These are phyloP conservation scores for Falco rusticolus DNA, from an alignment of 2,797 vertebrate genomes.

Conservation along the genomic window DNA sequence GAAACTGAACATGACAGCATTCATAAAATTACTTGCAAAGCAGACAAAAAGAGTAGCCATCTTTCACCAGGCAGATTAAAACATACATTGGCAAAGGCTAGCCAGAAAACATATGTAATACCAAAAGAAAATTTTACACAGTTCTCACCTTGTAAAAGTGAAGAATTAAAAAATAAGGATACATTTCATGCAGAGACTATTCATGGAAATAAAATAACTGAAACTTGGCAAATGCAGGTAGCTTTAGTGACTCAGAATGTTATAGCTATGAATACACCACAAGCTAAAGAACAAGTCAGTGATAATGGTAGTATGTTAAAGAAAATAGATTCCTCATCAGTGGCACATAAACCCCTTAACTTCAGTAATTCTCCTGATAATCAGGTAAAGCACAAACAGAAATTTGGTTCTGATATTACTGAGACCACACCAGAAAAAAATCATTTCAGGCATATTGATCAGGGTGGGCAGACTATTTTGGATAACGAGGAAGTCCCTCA, in stretches of 20 bases:
- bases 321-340: neutral
- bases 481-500: neutral
- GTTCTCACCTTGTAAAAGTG: neutral
- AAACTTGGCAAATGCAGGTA: neutral
- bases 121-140: neutral
- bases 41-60: neutral
- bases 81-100: slow-evolving; percentile 10
- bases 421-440: neutral
- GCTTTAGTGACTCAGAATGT: neutral
- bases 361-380: neutral
- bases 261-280: neutral
- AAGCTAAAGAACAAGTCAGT: neutral
- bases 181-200: neutral
- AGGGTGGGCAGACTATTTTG: neutral
- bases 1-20: neutral
- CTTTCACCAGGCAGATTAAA: slow-evolving; percentile 31
- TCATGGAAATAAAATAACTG: neutral
- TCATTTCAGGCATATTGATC: neutral
- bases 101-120: neutral
- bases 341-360: neutral
- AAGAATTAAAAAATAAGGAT: neutral
- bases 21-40: neutral
- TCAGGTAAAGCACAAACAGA: neutral
- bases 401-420: neutral
- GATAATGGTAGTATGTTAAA: neutral